Percentiles rank a stretch among this genome's conserved stretches.
Evolutionary conservation across 2,888 invertebrate species (phyloP).

Genomic region (Cantharis flavilabris): DNA sequence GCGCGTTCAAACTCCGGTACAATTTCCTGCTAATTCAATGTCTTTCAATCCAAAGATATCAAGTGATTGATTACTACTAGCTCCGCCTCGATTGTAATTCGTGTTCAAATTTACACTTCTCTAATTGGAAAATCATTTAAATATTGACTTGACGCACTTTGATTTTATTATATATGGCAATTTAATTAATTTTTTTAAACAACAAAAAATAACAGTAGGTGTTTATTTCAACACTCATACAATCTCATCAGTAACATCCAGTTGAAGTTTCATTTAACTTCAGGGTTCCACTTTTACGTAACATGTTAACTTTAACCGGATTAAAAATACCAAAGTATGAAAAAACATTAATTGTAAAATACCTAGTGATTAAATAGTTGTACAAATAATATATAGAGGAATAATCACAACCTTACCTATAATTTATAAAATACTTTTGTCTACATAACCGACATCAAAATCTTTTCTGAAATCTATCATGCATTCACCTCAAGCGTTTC

Average conservation of each 20-base stretch:
- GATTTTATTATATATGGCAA: background rate
- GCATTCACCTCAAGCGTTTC: constrained; percentile 15
- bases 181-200: background rate
- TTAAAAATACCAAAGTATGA: background rate
- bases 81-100: constrained; percentile 39
- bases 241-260: background rate
- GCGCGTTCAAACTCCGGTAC: constrained; percentile 49
- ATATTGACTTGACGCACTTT: constrained; percentile 8
- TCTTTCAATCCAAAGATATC: constrained; percentile 58
- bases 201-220: background rate
- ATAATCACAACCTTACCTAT: background rate
- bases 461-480: constrained; percentile 21
- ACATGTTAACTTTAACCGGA: background rate
- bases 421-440: constrained; percentile 12
- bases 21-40: constrained; percentile 60
- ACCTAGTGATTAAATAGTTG: background rate
- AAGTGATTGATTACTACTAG: constrained; percentile 54
- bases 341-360: background rate
- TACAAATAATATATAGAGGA: constrained; percentile 7
- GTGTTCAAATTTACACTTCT: constrained; percentile 20
- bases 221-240: background rate
- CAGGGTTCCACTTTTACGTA: background rate
- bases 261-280: background rate
- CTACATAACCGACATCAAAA: constrained; percentile 16
- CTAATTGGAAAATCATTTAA: constrained; percentile 28